A percentile compares a stretch with the other conserved stretches of the same genome.
Evolutionary conservation across 2,113 vertebrate genomes (phyloP).

Genomic region (Galeopterus variegatus): DNA sequence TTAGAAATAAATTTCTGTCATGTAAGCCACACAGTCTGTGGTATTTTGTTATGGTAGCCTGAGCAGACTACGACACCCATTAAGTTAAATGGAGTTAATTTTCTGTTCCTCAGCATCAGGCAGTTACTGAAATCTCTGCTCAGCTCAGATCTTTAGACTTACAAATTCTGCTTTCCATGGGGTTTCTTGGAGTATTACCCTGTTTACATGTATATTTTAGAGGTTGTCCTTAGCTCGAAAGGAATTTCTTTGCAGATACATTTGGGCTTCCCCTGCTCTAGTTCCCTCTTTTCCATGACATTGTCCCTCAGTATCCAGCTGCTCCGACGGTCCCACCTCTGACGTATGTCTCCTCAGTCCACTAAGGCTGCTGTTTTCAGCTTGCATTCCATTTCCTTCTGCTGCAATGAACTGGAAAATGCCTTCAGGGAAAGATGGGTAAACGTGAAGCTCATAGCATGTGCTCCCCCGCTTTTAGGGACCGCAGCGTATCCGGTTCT

Average conservation of each 20-base stretch:
- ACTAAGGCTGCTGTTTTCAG: not conserved
- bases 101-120: not conserved
- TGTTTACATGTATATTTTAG: not conserved
- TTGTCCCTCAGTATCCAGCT: not conserved
- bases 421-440: not conserved
- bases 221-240: not conserved
- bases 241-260: not conserved
- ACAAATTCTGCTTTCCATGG: not conserved
- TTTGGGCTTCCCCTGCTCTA: not conserved
- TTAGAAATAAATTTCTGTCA: not conserved
- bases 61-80: not conserved
- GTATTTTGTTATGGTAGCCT: not conserved
- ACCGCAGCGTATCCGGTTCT: not conserved
- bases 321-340: not conserved
- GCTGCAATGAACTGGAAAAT: not conserved
- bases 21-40: not conserved
- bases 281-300: not conserved
- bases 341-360: not conserved
- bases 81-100: not conserved
- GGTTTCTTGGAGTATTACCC: not conserved
- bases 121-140: not conserved
- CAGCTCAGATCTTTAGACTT: not conserved
- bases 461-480: not conserved
- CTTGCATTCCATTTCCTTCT: not conserved
- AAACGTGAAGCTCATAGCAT: not conserved